Conservation (phyloP, 2,797 vertebrate species). For the Hypotaenidia philippensis region DNA sequence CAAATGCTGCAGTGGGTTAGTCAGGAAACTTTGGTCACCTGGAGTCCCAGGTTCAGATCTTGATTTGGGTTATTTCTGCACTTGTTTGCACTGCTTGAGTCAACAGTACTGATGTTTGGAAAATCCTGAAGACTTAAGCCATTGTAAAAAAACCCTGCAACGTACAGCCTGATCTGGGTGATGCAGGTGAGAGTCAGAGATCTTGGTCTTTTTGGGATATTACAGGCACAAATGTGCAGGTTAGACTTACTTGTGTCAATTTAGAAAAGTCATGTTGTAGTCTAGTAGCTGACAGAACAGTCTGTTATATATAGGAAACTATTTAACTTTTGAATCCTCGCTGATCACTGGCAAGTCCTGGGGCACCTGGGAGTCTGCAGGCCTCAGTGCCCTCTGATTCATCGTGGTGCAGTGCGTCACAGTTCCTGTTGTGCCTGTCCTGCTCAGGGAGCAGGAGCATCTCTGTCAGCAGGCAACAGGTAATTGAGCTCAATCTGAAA, state of each 20-base stretch:
- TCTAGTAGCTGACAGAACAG: neutral
- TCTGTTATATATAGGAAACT: neutral
- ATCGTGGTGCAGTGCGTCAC: neutral
- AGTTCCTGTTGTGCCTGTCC: neutral
- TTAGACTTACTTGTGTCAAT: neutral
- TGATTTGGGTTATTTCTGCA: neutral
- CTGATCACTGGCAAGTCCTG: neutral
- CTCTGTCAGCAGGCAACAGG: neutral
- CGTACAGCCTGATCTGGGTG: neutral
- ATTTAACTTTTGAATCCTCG: neutral
- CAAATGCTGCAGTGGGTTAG: neutral
- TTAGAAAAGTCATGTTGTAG: neutral
- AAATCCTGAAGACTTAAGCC: neutral
- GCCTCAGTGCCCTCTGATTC: neutral
- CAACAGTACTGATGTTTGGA: neutral
- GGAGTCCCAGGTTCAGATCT: neutral
- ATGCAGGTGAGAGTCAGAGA: neutral
- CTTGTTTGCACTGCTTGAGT: neutral
- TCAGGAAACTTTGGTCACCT: neutral
- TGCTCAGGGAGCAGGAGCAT: neutral
- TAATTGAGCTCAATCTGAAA: neutral
- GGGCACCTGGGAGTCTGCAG: neutral
- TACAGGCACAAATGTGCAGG: neutral
- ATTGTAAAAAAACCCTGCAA: neutral
- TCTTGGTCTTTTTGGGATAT: neutral